Evolutionary conservation across 2,797 vertebrate genomes (phyloP).

Genomic region (Clamator glandarius): DNA sequence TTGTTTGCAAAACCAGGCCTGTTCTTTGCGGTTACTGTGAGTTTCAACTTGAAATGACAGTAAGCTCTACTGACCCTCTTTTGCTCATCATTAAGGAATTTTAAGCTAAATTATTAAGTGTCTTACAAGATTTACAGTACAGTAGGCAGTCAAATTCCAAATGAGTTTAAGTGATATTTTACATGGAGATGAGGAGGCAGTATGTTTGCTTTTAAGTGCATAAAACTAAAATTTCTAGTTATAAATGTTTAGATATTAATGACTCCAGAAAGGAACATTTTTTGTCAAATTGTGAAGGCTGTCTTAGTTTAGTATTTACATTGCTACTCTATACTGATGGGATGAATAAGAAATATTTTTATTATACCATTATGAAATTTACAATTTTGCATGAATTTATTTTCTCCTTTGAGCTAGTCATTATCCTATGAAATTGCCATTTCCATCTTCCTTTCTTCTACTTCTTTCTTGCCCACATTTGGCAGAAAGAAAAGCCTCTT

Average conservation of each 20-base stretch:
- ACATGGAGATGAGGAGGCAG: neutral
- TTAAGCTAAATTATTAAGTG: neutral
- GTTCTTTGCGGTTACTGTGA: neutral
- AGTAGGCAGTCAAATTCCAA: neutral
- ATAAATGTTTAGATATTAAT: neutral
- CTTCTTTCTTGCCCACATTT: neutral
- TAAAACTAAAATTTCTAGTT: neutral
- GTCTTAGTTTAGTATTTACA: neutral
- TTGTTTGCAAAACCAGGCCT: neutral
- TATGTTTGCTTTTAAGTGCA: neutral
- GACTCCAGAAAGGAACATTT: neutral
- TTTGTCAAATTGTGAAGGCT: neutral
- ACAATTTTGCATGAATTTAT: neutral
- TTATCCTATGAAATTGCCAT: neutral
- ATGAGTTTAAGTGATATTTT: neutral
- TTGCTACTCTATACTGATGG: neutral
- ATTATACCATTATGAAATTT: neutral
- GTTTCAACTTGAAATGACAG: neutral
- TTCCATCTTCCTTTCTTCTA: neutral
- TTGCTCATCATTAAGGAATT: neutral
- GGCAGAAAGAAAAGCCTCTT: neutral
- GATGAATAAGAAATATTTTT: neutral
- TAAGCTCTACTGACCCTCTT: neutral
- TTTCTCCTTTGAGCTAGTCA: slow-evolving; percentile 1
- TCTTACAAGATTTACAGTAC: neutral